A percentile compares a stretch with the other conserved stretches of the same genome.
phyloP scores from a whole-genome alignment of 2,113 vertebrate genomes.

The Rhinoptilus africanus region DNA sequence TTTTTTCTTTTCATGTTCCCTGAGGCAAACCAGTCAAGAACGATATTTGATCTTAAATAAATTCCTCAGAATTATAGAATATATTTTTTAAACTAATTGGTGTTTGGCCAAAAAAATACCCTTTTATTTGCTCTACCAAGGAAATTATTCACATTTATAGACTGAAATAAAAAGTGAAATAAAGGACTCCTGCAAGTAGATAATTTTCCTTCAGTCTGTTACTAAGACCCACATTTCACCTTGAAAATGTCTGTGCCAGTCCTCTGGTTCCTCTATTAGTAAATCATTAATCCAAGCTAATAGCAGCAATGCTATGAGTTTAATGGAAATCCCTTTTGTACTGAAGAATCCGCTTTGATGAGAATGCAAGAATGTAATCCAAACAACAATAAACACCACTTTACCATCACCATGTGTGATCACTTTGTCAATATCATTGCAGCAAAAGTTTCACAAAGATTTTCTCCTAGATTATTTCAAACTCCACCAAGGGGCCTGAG shows the following conservation, averaged over 20 bases:
- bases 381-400: neutral
- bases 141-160: conserved; percentile 36
- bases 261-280: neutral
- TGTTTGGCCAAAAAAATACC: neutral
- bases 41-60: neutral
- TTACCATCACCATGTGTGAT: neutral
- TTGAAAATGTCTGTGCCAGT: neutral
- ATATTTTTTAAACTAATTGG: neutral
- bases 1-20: neutral
- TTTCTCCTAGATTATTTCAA: neutral
- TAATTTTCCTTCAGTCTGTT: neutral
- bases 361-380: neutral
- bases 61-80: neutral
- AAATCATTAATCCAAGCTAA: neutral
- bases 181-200: neutral
- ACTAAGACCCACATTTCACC: neutral
- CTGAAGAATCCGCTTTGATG: neutral
- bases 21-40: neutral
- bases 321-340: neutral
- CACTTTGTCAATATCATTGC: neutral
- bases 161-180: conserved; percentile 27
- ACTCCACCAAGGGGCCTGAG: neutral
- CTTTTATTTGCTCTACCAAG: neutral
- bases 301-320: neutral
- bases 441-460: neutral